phyloP scores from a whole-genome alignment of 1,140 invertebrate species.

The Cyclargus thomasi region DNA sequence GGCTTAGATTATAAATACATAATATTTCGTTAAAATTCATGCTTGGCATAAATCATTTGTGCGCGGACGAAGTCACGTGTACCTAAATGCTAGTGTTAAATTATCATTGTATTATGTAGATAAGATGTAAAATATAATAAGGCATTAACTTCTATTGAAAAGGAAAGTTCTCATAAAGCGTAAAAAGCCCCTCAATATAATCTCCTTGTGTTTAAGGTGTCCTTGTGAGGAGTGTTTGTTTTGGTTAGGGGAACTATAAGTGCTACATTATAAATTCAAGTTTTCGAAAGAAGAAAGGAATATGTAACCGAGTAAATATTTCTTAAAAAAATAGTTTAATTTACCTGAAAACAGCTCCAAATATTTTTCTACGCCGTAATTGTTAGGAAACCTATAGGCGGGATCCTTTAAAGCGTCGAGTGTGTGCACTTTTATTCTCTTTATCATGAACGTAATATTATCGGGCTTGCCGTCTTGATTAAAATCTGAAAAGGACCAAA shows the following conservation, averaged over 20 bases:
- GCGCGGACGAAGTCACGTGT: no score
- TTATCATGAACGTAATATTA: conserved; percentile 97
- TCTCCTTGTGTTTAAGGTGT: no score
- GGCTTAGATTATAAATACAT: no score
- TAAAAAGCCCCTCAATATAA: no score
- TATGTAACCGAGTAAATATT: no score
- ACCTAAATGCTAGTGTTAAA: no score
- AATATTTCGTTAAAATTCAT: no score
- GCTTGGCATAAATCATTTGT: no score
- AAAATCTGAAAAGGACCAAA: conserved; percentile 83
- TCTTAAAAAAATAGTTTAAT: conserved; percentile 26
- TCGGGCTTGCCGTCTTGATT: conserved; percentile 93
- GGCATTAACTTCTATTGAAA: background rate
- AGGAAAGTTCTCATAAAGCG: background rate
- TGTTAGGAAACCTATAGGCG: conserved; percentile 91
- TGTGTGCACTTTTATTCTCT: conserved; percentile 95
- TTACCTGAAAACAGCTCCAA: conserved; percentile 94
- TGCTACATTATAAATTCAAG: background rate
- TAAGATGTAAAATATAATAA: conserved; percentile 14
- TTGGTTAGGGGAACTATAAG: background rate
- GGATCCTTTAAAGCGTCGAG: conserved; percentile 87
- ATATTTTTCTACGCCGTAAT: conserved; percentile 96
- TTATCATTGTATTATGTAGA: no score
- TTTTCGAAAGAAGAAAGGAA: background rate
- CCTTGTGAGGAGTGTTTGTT: no score